Evolutionary conservation across 1,140 invertebrate genomes (phyloP), one percentile per base, ranked within the genome.

Genomic region (Holcopasites calliopsidis): DNA sequence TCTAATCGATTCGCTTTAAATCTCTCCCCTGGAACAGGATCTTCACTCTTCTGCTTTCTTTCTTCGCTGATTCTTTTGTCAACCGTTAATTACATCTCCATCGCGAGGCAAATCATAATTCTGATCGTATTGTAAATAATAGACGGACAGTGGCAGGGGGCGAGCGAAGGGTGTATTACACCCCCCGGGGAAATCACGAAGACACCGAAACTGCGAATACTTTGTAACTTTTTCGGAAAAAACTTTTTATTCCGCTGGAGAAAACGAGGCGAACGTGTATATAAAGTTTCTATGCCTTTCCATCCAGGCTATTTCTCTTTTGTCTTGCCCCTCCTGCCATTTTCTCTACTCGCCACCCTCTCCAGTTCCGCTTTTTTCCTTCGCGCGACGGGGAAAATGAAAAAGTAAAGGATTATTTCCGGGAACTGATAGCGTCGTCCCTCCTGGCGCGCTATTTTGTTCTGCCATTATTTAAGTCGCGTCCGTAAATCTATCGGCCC

Each of bases 151-250:
- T 3, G 0, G 26, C 6, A 16, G 26, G 28, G 49, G 4, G n/a
- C 21, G 18, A 11, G 18, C 1, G 23, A 23, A n/a, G 52, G 26
- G 28, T 42, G 58, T 49, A 82, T 82, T 70, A 70, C 69, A 74
- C 18, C 69, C 70, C n/a, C 80, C 52, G 65, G 79, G 75, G 79
- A 82, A 82, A 82, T 83, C 80, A 83, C 69, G 65, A 65, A 55
- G 80, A 71, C 78, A 80, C 78, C 62, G 77, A 44, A 60, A 64
- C 65, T 52, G 68, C 42, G 79, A 73, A 78, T 82, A 74, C 76
- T 77, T 74, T 42, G 23, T 40, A 65, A 72, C 61, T 78, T 82
- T 58, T 47, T 62, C 60, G 38, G 18, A 81, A n/a, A n/a, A 80
- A 81, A 77, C 52, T 82, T 54, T 44, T 77, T 60, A 40, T 38